A percentile compares a stretch with the other conserved stretches of the same genome.
phyloP scores from a whole-genome alignment of 2,888 invertebrate species.

The Drosophila meridiana region DNA sequence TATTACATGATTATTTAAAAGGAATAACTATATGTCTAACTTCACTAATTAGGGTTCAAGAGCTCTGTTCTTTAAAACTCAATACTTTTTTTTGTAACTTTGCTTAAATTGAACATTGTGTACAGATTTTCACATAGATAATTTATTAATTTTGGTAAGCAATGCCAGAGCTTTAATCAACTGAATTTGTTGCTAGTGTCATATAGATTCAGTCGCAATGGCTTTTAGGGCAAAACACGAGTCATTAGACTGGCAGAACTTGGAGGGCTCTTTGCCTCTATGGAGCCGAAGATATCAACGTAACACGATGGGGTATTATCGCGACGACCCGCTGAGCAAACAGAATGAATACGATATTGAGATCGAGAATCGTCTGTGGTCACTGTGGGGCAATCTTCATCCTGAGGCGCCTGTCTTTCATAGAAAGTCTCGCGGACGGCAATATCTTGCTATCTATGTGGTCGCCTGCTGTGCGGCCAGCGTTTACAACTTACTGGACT shows the following conservation, averaged over 20 bases:
- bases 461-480: slow-evolving; percentile 87
- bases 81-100: not conserved
- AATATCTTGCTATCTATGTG: slow-evolving; percentile 87
- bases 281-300: slow-evolving; percentile 83
- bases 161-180: slow-evolving; percentile 6
- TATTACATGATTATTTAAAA: too few species aligned
- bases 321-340: slow-evolving; percentile 83
- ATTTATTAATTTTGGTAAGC: not conserved
- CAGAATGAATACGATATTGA: slow-evolving; percentile 88
- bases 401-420: slow-evolving; percentile 87
- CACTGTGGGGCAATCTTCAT: slow-evolving; percentile 89
- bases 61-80: not conserved
- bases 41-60: not conserved
- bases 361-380: slow-evolving; percentile 88
- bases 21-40: too few species aligned
- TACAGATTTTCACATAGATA: not conserved
- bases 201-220: not conserved
- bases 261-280: slow-evolving; percentile 75
- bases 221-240: slow-evolving; percentile 54
- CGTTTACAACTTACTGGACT: slow-evolving; percentile 87
- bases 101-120: not conserved
- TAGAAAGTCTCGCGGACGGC: slow-evolving; percentile 87
- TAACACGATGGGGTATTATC: slow-evolving; percentile 76
- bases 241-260: slow-evolving; percentile 80
- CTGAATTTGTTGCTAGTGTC: slow-evolving; percentile 19